phyloP scores from a whole-genome alignment of 2,797 vertebrate genomes.

The Poeciliopsis presidionis region DNA sequence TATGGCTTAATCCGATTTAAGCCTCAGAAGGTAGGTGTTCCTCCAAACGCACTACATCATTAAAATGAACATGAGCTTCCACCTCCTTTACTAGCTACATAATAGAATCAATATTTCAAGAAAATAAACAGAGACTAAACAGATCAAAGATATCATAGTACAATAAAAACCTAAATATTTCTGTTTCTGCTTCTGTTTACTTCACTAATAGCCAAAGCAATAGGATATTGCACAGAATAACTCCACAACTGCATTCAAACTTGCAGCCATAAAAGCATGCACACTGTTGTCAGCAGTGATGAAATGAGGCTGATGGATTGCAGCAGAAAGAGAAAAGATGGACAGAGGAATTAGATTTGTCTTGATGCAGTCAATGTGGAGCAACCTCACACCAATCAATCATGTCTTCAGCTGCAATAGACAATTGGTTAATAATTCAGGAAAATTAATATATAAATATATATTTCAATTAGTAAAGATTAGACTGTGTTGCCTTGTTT shows the following conservation, averaged over 20 bases:
- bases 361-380: constrained; percentile 55
- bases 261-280: constrained; percentile 1
- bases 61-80: constrained; percentile 65
- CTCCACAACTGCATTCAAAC: constrained; percentile 11
- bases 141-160: constrained; percentile 56
- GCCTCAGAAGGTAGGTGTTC: constrained; percentile 29
- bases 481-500: constrained; percentile 42
- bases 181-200: neutral
- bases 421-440: constrained; percentile 70
- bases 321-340: constrained; percentile 56
- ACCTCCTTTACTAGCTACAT: constrained; percentile 67
- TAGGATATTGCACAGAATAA: constrained; percentile 1
- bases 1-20: constrained; percentile 65
- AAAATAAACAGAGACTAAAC: constrained; percentile 68
- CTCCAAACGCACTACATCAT: constrained; percentile 59
- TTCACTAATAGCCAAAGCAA: neutral
- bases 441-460: constrained; percentile 79
- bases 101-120: constrained; percentile 73
- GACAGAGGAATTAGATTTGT: constrained; percentile 81
- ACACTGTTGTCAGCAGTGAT: constrained; percentile 64
- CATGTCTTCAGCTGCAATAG: constrained; percentile 34
- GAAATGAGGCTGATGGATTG: constrained; percentile 81
- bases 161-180: constrained; percentile 18
- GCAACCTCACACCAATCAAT: constrained; percentile 41
- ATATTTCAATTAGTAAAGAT: constrained; percentile 79